Base-by-base conservation (phyloP, 2,113 vertebrate species). In the Myodes glareolus region DNA sequence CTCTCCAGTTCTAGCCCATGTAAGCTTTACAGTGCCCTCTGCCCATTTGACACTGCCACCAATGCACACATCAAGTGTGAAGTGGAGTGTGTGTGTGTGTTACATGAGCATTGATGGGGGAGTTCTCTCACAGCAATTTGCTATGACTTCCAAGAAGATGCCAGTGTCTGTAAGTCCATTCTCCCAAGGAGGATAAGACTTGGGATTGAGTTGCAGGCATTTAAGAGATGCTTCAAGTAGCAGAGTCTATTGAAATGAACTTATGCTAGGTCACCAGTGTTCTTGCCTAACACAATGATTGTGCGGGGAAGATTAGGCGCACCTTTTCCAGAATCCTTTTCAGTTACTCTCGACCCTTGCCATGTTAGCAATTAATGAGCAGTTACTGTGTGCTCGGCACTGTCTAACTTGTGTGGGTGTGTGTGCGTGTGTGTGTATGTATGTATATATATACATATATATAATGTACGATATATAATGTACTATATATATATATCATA, bases 161-260 rank as follows among this genome's bases (percentile, higher is more conserved):
- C 77, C 52, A 67, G 3, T 80, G 47, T 82, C 47, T 75, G 25
- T 77, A 3, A 61, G 36, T 7, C 36, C 21, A 33, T 93, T 96
- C 52, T 92, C 94, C 78, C 55, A 94, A 94, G 92, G 63, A 84
- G 21, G 23, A 1, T 91, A 42, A 92, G 58, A 77, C 68, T 86
- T n/a, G 55, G 73, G 86, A 70, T 47, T 91, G 47, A 27, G 85
- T 29, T n/a, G 33, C 1, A 90, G 76, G 58, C 11, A 91, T 86
- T 63, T 3, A 33, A 95, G 84, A 94, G 67, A 76, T 5, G 63
- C 19, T 63, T 94, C 80, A 39, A 72, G 29, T 10, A 27, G 65
- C 72, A 89, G 77, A 92, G 81, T 39, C n/a, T 8, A 77, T 80
- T 42, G 36, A 91, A 80, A 76, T 13, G 2, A 73, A 39, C 63